These are phyloP conservation scores for Cephus cinctus DNA, from an alignment of 1,140 invertebrate genomes.

Conservation along the genomic window DNA sequence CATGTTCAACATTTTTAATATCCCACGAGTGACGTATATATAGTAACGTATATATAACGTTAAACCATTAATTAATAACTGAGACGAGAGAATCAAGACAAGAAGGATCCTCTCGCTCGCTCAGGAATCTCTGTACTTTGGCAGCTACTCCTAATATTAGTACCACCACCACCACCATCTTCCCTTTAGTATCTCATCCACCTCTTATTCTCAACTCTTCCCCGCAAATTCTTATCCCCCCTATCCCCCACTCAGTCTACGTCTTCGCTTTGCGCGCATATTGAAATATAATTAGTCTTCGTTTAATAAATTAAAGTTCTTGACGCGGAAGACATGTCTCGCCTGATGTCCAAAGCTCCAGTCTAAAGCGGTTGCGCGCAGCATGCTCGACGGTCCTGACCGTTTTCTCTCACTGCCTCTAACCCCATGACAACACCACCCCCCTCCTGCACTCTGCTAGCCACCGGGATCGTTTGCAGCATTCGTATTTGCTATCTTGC, in stretches of 20 bases:
- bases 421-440: too few relatives aligned
- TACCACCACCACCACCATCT: background rate
- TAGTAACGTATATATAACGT: too few relatives aligned
- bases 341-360: too few relatives aligned
- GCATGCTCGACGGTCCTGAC: too few relatives aligned
- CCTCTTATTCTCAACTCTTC: conserved; percentile 4
- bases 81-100: background rate
- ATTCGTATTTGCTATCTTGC: too few relatives aligned
- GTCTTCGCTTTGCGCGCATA: conserved; percentile 22
- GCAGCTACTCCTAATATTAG: background rate
- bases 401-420: too few relatives aligned
- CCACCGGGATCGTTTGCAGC: too few relatives aligned
- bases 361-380: too few relatives aligned
- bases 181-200: background rate
- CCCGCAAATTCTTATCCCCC: conserved; percentile 18
- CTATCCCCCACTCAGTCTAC: background rate
- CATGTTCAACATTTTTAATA: conserved; percentile 4
- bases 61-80: conserved; percentile 12
- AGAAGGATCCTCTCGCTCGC: background rate
- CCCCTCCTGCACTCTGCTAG: too few relatives aligned
- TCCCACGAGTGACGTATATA: conserved; percentile 4
- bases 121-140: background rate
- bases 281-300: conserved; percentile 41
- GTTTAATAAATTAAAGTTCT: too few relatives aligned
- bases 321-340: too few relatives aligned